Percentiles rank a stretch among this genome's conserved stretches.
Conservation (phyloP, 2,113 vertebrate genomes). For the Solea senegalensis region DNA sequence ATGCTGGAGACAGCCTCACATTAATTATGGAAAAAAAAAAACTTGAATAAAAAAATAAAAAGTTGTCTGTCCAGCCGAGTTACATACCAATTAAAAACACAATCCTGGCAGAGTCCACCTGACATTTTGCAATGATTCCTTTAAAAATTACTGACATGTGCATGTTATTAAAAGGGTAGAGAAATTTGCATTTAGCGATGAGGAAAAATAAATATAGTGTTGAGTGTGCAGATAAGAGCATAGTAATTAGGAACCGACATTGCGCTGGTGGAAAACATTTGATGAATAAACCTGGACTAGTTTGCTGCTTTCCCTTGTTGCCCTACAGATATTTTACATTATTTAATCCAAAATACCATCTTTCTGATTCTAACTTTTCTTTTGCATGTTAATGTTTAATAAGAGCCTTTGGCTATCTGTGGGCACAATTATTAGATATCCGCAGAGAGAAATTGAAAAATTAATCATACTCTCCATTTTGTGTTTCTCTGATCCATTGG, state of each 20-base stretch:
- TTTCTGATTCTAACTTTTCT: conserved; percentile 92
- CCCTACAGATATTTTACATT: conserved; percentile 95
- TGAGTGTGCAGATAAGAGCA: conserved; percentile 70
- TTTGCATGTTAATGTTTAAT: conserved; percentile 98
- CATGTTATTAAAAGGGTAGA: conserved; percentile 70
- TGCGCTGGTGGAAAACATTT: conserved; percentile 76
- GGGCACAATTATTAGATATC: conserved; percentile 97
- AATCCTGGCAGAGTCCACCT: conserved; percentile 46
- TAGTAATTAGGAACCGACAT: conserved; percentile 73
- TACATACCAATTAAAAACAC: conserved; percentile 69
- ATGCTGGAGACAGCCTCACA: conserved; percentile 53
- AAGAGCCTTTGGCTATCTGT: conserved; percentile 90
- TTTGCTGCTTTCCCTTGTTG: conserved; percentile 82
- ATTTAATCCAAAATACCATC: conserved; percentile 96
- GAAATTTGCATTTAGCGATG: conserved; percentile 70
- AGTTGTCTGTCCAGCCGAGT: conserved; percentile 44
- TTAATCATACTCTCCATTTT: conserved; percentile 93
- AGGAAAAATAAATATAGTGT: conserved; percentile 73
- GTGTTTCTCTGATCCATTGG: conserved; percentile 85
- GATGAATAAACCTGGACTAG: conserved; percentile 82
- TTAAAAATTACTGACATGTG: conserved; percentile 58
- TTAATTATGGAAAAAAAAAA: conserved; percentile 72
- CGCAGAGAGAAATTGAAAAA: conserved; percentile 97
- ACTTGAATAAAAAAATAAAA: conserved; percentile 49
- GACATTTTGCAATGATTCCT: conserved; percentile 59